Base-by-base conservation (phyloP, 2,113 vertebrate genomes). In the Tylochromis polylepis region DNA sequence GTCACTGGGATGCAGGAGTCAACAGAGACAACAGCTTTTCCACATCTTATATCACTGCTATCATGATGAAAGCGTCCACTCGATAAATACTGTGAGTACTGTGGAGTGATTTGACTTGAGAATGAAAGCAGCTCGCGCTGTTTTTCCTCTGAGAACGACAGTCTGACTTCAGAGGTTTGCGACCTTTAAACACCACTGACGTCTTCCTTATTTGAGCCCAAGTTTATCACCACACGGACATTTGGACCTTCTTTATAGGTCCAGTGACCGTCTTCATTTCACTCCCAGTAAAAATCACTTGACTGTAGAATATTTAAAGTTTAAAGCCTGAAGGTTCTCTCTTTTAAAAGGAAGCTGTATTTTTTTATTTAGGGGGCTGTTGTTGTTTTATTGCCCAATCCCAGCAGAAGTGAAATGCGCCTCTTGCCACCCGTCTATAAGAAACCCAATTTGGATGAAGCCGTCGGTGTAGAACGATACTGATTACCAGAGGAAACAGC, bases 311-410 rank as follows among this genome's bases (percentile, higher is more conserved):
- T 81, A 58, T 43, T 81, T 85, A 38, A 67, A 8, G 36, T 84
- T 85, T 57, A 57, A 81, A 79, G n/a, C 24, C 41, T 49, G 20
- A 60, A 77, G 31, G 8, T 41, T 31, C 5, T 20, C 2, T 14
- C 11, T 53, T 78, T 80, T 81, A 75, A 87, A 15, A 18, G 31
- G n/a, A 67, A 1, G 56, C 75, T 60, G 5, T 83, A 53, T 86
- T 78, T 75, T 56, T 27, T 72, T 5, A 36, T 88, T 80, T 62
- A 24, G 24, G 38, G 3, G 12, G 57, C 34, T 56, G 62, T 16
- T 60, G 77, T 36, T 82, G 43, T 82, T 91, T 89, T 91, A 89
- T 91, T n/a, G 75, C 27, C 51, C 62, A 36, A 67, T 59, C 43
- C 1, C 3, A 15, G 80, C 79, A 36, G 18, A 77, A 59, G 81